Percentiles rank a stretch among this genome's conserved stretches.
These are phyloP conservation scores for Nephrotoma appendiculata DNA, from an alignment of 2,888 invertebrate species.

Conservation along the genomic window DNA sequence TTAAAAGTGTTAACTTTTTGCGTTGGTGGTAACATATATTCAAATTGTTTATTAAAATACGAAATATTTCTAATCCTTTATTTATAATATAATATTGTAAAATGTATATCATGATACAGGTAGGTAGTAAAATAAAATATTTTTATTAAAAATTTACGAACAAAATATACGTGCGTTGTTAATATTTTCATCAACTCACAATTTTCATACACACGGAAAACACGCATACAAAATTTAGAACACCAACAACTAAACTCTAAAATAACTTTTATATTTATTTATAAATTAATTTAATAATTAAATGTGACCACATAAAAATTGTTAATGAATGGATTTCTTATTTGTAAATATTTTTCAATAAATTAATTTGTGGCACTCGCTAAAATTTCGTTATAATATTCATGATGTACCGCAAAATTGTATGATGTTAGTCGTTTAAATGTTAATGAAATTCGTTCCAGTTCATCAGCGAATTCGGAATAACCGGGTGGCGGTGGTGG, in stretches of 20 bases:
- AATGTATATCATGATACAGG: neutral
- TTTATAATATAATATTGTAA: neutral
- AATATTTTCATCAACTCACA: neutral
- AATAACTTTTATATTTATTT: neutral
- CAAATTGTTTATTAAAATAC: too few relatives aligned
- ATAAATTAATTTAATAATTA: neutral
- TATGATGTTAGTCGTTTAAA: slow-evolving; percentile 28
- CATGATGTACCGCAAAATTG: slow-evolving; percentile 31
- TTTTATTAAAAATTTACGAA: neutral
- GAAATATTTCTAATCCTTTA: neutral
- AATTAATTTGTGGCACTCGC: slow-evolving; percentile 10
- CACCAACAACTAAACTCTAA: neutral
- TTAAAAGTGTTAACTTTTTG: too few relatives aligned
- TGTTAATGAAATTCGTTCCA: slow-evolving; percentile 24
- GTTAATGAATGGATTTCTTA: neutral
- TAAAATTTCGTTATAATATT: slow-evolving; percentile 27
- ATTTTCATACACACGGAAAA: neutral
- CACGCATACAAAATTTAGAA: neutral
- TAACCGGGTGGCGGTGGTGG: slow-evolving; percentile 28
- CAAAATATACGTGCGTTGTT: neutral
- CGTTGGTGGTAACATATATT: too few relatives aligned
- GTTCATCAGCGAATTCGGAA: slow-evolving; percentile 25
- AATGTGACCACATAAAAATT: neutral
- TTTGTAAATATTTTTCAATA: slow-evolving; percentile 1
- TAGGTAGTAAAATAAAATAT: neutral